A percentile compares a stretch with the other conserved stretches of the same genome.
Conservation (phyloP, 1,140 invertebrate genomes). For the Penaeus chinensis region DNA sequence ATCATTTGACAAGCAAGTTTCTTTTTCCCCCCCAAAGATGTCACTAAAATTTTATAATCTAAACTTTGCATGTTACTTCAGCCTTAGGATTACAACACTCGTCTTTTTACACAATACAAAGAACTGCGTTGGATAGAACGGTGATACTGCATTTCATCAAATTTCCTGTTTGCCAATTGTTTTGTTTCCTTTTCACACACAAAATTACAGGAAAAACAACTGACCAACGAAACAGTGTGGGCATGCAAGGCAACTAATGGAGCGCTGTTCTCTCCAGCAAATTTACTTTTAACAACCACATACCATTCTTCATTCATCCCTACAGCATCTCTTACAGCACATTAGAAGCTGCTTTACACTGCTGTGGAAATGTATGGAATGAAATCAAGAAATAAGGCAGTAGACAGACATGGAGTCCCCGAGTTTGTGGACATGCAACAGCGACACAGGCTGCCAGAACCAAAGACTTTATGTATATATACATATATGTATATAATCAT, state of each 20-base stretch:
- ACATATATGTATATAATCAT: background rate
- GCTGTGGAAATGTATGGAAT: constrained; percentile 28
- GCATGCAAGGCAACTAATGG: constrained; percentile 29
- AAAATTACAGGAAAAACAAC: background rate
- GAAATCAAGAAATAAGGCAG: constrained; percentile 44
- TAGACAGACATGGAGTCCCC: background rate
- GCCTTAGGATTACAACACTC: too few species aligned
- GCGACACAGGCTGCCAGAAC: background rate
- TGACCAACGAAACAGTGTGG: background rate
- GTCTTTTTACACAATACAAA: too few species aligned
- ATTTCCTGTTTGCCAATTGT: too few species aligned
- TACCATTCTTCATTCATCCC: constrained; percentile 27
- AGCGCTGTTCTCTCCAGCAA: constrained; percentile 17
- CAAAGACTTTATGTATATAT: constrained; percentile 12
- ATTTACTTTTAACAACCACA: background rate
- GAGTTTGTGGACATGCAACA: constrained; percentile 19
- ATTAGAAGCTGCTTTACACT: constrained; percentile 13
- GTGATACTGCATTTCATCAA: too few species aligned
- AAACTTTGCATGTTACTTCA: too few species aligned
- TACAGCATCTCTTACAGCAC: background rate
- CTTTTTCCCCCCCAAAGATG: background rate
- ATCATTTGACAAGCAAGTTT: background rate
- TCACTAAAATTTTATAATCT: too few species aligned
- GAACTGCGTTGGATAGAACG: too few species aligned
- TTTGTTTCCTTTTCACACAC: background rate